Percentiles rank a stretch among this genome's conserved stretches.
phyloP scores from a whole-genome alignment of 2,113 vertebrate species.

The Antidorcas marsupialis region DNA sequence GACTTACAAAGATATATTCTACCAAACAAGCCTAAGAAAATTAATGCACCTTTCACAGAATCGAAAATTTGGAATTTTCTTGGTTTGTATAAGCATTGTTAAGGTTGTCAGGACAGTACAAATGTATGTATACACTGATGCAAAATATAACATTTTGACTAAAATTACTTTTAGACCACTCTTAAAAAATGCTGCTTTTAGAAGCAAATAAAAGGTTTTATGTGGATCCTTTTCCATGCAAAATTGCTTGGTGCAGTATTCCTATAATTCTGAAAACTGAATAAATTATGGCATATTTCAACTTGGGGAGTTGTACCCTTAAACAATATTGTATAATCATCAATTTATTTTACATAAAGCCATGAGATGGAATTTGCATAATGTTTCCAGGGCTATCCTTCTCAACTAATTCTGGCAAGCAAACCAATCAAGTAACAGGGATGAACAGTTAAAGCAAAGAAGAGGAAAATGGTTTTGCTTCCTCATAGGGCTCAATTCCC shows the following conservation, averaged over 20 bases:
- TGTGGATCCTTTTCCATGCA: not conserved
- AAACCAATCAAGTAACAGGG: conserved; percentile 6
- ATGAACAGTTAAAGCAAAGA: not conserved
- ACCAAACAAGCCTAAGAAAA: not conserved
- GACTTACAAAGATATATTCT: not conserved
- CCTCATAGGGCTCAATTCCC: not conserved
- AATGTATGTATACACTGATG: not conserved
- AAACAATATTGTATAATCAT: not conserved
- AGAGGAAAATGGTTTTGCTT: not conserved
- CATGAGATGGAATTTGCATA: not conserved
- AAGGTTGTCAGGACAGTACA: not conserved
- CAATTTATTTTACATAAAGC: not conserved
- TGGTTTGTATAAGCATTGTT: not conserved
- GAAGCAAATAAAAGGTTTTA: not conserved
- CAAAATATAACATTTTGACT: not conserved
- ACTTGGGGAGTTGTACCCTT: not conserved
- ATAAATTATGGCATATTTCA: not conserved
- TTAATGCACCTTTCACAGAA: not conserved
- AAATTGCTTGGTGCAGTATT: not conserved
- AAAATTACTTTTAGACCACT: not conserved
- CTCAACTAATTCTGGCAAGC: conserved; percentile 49
- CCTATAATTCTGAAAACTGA: not conserved
- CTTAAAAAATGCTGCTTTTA: not conserved
- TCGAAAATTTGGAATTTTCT: not conserved
- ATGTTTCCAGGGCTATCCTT: not conserved